These are phyloP conservation scores for Neodiprion lecontei DNA, from an alignment of 1,140 invertebrate species.

Conservation along the genomic window DNA sequence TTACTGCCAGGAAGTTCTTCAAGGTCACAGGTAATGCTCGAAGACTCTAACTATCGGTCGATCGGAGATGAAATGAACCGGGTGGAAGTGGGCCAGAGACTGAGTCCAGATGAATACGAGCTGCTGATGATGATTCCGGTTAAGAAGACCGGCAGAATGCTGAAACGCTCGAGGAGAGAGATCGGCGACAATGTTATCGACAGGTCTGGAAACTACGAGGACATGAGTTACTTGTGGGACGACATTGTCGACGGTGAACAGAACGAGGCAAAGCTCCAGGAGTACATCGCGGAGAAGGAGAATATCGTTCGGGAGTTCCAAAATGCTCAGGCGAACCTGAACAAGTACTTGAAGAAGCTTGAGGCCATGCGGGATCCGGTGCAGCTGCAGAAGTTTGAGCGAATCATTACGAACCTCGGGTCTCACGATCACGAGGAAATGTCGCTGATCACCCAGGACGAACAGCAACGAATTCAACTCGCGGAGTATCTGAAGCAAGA, in stretches of 20 bases:
- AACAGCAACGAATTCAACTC: neutral
- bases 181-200: conserved; percentile 7
- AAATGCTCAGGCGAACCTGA: neutral
- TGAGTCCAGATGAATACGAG: conserved; percentile 23
- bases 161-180: conserved; percentile 11
- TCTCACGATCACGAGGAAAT: neutral
- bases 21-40: neutral
- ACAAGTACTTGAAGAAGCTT: neutral
- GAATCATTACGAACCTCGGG: neutral
- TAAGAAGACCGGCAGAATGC: conserved; percentile 5
- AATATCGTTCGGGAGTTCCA: neutral
- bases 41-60: conserved; percentile 5
- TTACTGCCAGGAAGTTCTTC: neutral
- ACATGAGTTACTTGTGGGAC: neutral
- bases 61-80: neutral
- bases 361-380: conserved; percentile 12
- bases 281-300: neutral
- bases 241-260: neutral
- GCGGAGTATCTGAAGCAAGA: neutral
- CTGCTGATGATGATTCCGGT: conserved; percentile 26
- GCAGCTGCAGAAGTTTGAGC: conserved; percentile 23
- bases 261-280: conserved; percentile 3
- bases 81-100: conserved; percentile 15
- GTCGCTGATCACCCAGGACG: neutral
- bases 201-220: neutral